Conservation (phyloP, 2,797 vertebrate genomes). For the Aulostomus chinensis region DNA sequence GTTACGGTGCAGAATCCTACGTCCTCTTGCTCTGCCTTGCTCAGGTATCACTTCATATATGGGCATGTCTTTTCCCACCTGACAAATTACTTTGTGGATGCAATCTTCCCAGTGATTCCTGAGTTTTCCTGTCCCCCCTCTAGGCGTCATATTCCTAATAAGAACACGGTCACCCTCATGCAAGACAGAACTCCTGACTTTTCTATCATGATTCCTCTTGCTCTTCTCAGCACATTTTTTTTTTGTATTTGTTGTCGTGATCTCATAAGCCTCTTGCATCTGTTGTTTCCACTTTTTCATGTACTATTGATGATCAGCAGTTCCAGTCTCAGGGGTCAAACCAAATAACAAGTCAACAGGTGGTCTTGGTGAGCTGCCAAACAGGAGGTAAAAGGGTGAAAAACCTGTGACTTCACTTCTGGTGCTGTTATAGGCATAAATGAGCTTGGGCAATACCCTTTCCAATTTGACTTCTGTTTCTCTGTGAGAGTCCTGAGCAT, state of each 20-base stretch:
- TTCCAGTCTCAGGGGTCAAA: neutral
- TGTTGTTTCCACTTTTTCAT: neutral
- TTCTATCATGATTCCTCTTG: neutral
- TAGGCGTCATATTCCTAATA: no score
- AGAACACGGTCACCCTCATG: neutral
- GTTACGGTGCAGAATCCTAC: no score
- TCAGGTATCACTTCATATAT: no score
- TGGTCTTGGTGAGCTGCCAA: neutral
- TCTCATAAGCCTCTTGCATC: conserved; percentile 8
- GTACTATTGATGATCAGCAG: neutral
- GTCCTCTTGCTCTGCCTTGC: no score
- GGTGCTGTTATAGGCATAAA: neutral
- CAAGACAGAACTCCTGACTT: neutral
- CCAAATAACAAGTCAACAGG: conserved; percentile 17
- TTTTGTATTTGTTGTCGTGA: neutral
- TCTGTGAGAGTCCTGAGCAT: conserved; percentile 5
- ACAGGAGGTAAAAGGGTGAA: neutral
- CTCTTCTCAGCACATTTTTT: neutral
- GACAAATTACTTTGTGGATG: no score
- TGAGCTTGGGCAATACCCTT: neutral
- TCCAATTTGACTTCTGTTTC: conserved; percentile 3
- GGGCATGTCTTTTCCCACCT: no score
- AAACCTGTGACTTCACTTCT: neutral
- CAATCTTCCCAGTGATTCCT: no score
- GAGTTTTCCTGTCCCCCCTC: no score